Evolutionary conservation across 1,140 invertebrate species (phyloP), one percentile per base, ranked within the genome.

Genomic region (Panagrolaimus sp.): DNA sequence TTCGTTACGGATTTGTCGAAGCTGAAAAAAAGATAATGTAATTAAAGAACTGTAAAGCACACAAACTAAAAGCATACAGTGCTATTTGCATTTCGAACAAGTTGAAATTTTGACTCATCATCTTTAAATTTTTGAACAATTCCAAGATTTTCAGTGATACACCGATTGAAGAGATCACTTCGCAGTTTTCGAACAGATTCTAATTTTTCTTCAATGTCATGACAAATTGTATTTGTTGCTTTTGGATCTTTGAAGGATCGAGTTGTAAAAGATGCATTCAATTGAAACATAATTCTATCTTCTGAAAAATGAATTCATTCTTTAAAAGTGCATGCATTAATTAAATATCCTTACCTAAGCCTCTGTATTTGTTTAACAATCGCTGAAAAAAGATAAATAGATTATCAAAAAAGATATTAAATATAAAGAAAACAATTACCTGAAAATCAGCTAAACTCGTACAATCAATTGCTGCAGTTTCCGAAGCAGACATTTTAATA

Each of bases 201-300:
- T n/a, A 43, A 5, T 55, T 73, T 47, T 44, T 78, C 73, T 17
- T 76, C 70, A 5, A 76, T 69, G 8, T 70, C 47, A 38, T 68
- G 63, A 44, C 74, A 76, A 45, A 77, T 73, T 14, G 44, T 32
- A n/a, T 71, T 75, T 8, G 12, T 21, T 28, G 21, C 21, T 21
- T 58, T 58, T 1, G 52, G 10, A 28, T 58, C 52, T 28, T 64
- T 45, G 71, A 76, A 76, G 9, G 74, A 76, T 21, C 66, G 43
- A 7, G 74, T 76, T 14, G 74, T 76, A n/a, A 76, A 52, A 15
- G 73, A 76, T 45, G 76, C 78, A 67, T 76, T 76, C 21, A 76
- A 52, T 26, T 58, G 63, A 15, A 76, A 72, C n/a, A 77, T 43
- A n/a, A 76, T 65, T 45, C 58, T 72, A 26, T 76, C 74, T 45